Evolutionary conservation across 2,888 invertebrate genomes (phyloP).

Genomic region (Papilio protenor): DNA sequence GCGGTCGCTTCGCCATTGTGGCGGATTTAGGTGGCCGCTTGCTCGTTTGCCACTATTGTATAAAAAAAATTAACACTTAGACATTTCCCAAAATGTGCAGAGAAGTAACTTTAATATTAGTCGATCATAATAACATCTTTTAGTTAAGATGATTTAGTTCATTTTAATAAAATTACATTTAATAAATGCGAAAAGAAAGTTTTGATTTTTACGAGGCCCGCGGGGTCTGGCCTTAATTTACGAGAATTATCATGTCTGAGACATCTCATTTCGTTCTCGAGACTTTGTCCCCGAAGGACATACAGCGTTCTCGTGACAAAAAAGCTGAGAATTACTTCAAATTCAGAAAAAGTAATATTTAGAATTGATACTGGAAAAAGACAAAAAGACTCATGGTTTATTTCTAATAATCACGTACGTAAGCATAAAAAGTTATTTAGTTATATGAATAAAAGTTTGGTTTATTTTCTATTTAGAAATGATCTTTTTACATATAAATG

Average conservation of each 20-base stretch:
- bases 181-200: background rate
- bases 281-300: background rate
- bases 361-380: too few species aligned
- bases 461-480: background rate
- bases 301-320: background rate
- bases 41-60: too few species aligned
- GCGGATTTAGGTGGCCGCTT: too few species aligned
- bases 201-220: slow-evolving; percentile 9
- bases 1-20: too few species aligned
- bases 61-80: too few species aligned
- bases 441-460: too few species aligned
- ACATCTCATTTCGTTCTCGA: slow-evolving; percentile 28
- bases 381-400: background rate
- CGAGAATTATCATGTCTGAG: slow-evolving; percentile 18
- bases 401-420: background rate
- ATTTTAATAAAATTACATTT: background rate
- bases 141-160: background rate
- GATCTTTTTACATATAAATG: background rate
- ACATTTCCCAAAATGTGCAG: too few species aligned
- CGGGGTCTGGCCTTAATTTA: slow-evolving; percentile 18
- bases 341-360: background rate
- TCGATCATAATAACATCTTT: background rate
- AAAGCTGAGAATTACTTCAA: background rate
- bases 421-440: too few species aligned
- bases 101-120: background rate